Evolutionary conservation across 1,140 invertebrate species (phyloP).

Genomic region (Cydia splendana): DNA sequence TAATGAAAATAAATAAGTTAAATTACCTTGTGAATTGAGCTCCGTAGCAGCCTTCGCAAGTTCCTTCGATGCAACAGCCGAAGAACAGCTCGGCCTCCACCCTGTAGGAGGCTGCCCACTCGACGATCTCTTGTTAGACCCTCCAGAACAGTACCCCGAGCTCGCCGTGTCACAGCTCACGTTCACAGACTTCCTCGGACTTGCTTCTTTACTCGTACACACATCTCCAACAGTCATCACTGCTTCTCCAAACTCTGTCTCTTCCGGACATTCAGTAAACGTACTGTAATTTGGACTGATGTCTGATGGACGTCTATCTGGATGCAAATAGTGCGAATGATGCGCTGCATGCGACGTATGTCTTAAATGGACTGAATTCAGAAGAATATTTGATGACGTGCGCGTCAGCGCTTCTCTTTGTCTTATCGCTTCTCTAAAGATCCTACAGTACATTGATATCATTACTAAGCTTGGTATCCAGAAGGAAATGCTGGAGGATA

Average conservation of each 20-base stretch:
- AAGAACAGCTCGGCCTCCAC: constrained; percentile 73
- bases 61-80: constrained; percentile 67
- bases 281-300: constrained; percentile 83
- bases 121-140: constrained; percentile 72
- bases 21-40: constrained; percentile 75
- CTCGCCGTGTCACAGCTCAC: constrained; percentile 76
- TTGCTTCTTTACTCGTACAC: constrained; percentile 74
- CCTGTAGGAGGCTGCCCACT: constrained; percentile 63
- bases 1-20: background rate
- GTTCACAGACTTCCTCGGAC: constrained; percentile 75
- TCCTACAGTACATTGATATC: constrained; percentile 94
- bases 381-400: constrained; percentile 89
- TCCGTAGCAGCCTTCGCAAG: constrained; percentile 74
- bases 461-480: constrained; percentile 97
- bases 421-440: constrained; percentile 93
- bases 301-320: constrained; percentile 80
- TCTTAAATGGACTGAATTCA: constrained; percentile 90
- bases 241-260: constrained; percentile 82
- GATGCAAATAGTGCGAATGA: constrained; percentile 85
- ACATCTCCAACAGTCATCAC: constrained; percentile 68
- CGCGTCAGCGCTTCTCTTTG: constrained; percentile 92
- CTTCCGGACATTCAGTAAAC: constrained; percentile 84
- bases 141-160: constrained; percentile 76
- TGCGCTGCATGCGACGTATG: constrained; percentile 84
- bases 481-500: constrained; percentile 95